These are phyloP conservation scores for Scaptomyza graminum DNA, from an alignment of 1,140 invertebrate genomes.

Conservation along the genomic window DNA sequence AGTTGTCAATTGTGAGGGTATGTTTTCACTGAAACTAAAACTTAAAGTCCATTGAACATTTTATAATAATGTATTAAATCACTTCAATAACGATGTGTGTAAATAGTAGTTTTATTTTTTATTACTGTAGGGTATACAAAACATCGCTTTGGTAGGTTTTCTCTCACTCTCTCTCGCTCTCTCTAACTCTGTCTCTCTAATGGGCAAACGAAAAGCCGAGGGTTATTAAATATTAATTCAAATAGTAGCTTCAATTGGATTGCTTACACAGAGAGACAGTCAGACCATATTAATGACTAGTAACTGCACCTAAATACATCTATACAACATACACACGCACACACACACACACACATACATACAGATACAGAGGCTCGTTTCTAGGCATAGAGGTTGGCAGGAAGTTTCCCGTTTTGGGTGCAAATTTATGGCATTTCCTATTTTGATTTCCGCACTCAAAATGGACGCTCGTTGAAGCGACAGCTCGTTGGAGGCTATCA, in stretches of 20 bases:
- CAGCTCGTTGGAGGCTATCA: constrained; percentile 56
- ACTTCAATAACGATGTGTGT: too few relatives aligned
- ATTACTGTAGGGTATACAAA: too few relatives aligned
- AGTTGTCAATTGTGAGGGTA: too few relatives aligned
- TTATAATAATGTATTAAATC: too few relatives aligned
- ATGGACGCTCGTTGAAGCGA: constrained; percentile 48
- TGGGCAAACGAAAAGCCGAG: neutral
- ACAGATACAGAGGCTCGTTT: neutral
- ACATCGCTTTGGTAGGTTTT: too few relatives aligned
- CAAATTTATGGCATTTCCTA: constrained; percentile 77
- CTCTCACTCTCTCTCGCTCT: too few relatives aligned
- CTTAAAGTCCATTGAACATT: too few relatives aligned
- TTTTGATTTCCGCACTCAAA: constrained; percentile 80
- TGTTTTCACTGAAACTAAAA: too few relatives aligned
- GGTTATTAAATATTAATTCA: constrained; percentile 16
- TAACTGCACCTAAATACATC: constrained; percentile 2
- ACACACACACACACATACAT: constrained; percentile 1
- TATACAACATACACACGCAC: constrained; percentile 1
- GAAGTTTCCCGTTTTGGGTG: constrained; percentile 68
- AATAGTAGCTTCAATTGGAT: constrained; percentile 23
- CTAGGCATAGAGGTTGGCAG: constrained; percentile 5
- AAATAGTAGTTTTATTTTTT: too few relatives aligned
- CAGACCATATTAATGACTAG: neutral
- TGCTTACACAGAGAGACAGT: neutral
- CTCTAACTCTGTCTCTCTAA: neutral